phyloP scores from a whole-genome alignment of 2,113 vertebrate genomes.

The Psephotus haematonotus region DNA sequence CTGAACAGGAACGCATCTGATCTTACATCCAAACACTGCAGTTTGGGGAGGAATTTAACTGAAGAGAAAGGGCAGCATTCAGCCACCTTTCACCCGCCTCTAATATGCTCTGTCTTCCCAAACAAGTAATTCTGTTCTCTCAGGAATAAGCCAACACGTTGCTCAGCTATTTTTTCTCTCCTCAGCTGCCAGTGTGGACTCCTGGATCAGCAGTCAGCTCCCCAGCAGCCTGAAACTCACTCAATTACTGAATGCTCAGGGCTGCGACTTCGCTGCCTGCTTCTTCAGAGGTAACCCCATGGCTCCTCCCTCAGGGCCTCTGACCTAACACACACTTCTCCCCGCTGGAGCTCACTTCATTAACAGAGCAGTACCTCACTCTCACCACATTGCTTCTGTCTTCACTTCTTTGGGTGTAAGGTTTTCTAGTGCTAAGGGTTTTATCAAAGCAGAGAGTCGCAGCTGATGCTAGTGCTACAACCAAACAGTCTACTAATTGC shows the following conservation, averaged over 20 bases:
- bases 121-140: constrained; percentile 20
- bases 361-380: background rate
- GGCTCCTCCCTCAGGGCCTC: background rate
- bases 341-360: constrained; percentile 24
- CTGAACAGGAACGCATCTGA: background rate
- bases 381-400: background rate
- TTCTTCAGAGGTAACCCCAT: constrained; percentile 8
- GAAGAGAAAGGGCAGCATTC: background rate
- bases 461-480: background rate
- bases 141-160: constrained; percentile 1
- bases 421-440: background rate
- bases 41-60: background rate
- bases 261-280: background rate
- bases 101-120: constrained; percentile 1
- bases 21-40: background rate
- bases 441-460: constrained; percentile 15
- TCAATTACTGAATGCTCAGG: constrained; percentile 18
- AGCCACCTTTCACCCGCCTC: background rate
- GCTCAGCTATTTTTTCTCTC: constrained; percentile 22
- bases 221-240: background rate
- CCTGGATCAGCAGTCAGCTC: background rate
- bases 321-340: constrained; percentile 18
- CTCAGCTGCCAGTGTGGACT: background rate
- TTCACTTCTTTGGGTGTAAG: background rate
- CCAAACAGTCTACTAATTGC: background rate